Percentiles rank a stretch among this genome's conserved stretches.
Conservation (phyloP, 2,113 vertebrate genomes). For the Microtus pennsylvanicus region DNA sequence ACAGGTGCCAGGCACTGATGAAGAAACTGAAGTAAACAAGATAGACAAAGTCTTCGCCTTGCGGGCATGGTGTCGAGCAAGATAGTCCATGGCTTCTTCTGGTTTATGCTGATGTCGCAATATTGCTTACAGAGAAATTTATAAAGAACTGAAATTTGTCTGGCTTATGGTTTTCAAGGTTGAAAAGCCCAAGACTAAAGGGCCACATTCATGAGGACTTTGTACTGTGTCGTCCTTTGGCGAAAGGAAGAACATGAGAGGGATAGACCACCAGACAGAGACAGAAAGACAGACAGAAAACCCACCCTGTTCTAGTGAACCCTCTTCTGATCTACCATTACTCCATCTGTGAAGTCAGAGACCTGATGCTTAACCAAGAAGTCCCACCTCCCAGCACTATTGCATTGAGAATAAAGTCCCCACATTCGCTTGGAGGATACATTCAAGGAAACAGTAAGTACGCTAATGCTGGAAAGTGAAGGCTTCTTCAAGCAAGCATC, state of each 20-base stretch:
- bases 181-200: not conserved
- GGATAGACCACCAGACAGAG: not conserved
- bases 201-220: not conserved
- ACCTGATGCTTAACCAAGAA: not conserved
- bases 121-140: not conserved
- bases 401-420: not conserved
- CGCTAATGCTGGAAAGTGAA: not conserved
- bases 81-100: not conserved
- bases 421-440: not conserved
- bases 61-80: not conserved
- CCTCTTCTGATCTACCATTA: not conserved
- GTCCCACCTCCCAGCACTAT: too few relatives aligned
- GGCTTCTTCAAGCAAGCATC: not conserved
- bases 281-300: not conserved
- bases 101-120: not conserved
- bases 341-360: not conserved
- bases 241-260: not conserved
- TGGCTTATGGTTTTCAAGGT: not conserved
- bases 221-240: not conserved
- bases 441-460: not conserved
- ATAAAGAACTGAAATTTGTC: not conserved
- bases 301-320: not conserved
- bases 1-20: too few relatives aligned
- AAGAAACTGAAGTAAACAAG: not conserved
- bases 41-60: not conserved